These are phyloP conservation scores for Oscheius sp. DNA, from an alignment of 2,888 invertebrate species.

Conservation along the genomic window DNA sequence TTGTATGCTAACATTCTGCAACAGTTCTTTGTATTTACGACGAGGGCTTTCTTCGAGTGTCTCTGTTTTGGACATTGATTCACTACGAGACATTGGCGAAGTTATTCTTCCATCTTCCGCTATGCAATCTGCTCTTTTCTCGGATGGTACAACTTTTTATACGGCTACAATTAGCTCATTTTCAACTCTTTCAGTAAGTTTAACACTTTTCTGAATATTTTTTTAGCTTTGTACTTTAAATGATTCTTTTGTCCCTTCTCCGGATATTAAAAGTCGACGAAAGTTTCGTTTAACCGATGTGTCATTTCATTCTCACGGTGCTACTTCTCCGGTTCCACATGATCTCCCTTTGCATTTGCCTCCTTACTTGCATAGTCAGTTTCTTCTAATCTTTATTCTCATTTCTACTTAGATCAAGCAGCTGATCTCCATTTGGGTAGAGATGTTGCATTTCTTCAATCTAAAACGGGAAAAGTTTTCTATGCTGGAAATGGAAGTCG, in stretches of 20 bases:
- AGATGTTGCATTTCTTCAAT: conserved; percentile 89
- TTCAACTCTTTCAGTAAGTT: conserved; percentile 55
- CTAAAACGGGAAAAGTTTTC: conserved; percentile 89
- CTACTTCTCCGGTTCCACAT: conserved; percentile 46
- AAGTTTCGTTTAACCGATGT: conserved; percentile 56
- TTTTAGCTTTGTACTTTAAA: conserved; percentile 59
- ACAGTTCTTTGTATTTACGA: conserved; percentile 65
- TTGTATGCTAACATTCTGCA: conserved; percentile 62
- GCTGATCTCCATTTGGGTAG: conserved; percentile 87
- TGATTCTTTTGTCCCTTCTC: conserved; percentile 59
- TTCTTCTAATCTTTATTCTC: background rate
- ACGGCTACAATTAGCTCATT: conserved; percentile 58
- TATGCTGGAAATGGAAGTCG: conserved; percentile 86
- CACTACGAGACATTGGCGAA: conserved; percentile 54
- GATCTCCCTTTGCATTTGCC: conserved; percentile 55
- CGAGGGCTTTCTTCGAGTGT: conserved; percentile 64
- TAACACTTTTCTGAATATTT: background rate
- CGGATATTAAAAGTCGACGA: conserved; percentile 39
- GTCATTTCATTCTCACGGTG: conserved; percentile 58
- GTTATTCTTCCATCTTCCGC: conserved; percentile 58
- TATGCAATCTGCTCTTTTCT: conserved; percentile 54
- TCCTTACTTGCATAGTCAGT: conserved; percentile 52
- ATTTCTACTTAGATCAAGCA: conserved; percentile 69
- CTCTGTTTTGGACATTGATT: conserved; percentile 66
- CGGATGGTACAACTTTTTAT: conserved; percentile 62